phyloP scores from a whole-genome alignment of 2,797 vertebrate genomes.

The Ctenopoma multispine region DNA sequence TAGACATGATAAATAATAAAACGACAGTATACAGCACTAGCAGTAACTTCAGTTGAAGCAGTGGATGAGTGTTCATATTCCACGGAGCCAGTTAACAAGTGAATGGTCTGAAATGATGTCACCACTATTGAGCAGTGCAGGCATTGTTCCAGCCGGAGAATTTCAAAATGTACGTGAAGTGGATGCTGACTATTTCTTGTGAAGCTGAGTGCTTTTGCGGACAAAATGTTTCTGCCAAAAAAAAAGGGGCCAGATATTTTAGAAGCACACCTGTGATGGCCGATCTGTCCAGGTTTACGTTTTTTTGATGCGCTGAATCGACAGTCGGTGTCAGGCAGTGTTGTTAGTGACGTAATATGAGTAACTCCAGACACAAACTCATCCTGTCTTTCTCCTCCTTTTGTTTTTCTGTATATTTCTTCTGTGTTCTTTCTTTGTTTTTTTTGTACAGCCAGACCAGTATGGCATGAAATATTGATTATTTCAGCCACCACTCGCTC shows the following conservation, averaged over 20 bases:
- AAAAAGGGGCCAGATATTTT: constrained; percentile 15
- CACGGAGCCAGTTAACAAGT: constrained; percentile 13
- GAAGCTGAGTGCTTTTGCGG: constrained; percentile 9
- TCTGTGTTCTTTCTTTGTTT: not conserved
- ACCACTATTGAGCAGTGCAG: constrained; percentile 1
- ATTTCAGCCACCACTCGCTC: constrained; percentile 35
- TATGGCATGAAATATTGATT: constrained; percentile 50
- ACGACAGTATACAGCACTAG: not conserved
- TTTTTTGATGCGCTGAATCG: not conserved
- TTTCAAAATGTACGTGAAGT: constrained; percentile 19
- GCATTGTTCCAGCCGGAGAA: constrained; percentile 15
- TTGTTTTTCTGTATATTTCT: not conserved
- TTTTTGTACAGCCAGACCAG: constrained; percentile 1
- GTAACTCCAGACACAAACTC: not conserved
- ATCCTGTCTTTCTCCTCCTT: not conserved
- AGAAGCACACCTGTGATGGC: constrained; percentile 12
- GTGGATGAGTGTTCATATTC: constrained; percentile 8
- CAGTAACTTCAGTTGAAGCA: not conserved
- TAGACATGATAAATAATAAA: not conserved
- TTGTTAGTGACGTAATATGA: not conserved
- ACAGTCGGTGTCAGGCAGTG: not conserved
- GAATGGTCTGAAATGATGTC: not conserved
- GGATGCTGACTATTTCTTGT: not conserved
- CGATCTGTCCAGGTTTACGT: not conserved
- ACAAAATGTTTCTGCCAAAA: not conserved